A percentile compares a stretch with the other conserved stretches of the same genome.
phyloP scores from a whole-genome alignment of 2,113 vertebrate species.

The Herpetotheres cachinnans region DNA sequence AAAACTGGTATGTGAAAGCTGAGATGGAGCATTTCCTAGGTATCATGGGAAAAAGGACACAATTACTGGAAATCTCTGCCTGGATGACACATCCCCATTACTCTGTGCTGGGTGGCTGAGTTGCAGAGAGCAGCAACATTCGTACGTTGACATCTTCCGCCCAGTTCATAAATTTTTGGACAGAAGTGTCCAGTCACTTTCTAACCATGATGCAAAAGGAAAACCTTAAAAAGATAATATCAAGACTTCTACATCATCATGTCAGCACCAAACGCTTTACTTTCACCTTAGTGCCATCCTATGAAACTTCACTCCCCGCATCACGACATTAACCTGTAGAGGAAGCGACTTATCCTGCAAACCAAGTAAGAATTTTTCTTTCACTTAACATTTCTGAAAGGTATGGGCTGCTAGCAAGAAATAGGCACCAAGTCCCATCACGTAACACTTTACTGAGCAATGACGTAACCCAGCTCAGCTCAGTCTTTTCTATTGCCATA shows the following conservation, averaged over 20 bases:
- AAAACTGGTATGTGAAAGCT: background rate
- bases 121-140: background rate
- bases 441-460: background rate
- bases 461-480: background rate
- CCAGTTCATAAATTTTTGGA: background rate
- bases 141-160: background rate
- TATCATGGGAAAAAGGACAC: background rate
- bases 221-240: background rate
- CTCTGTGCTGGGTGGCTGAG: background rate
- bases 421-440: background rate
- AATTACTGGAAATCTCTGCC: background rate
- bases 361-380: background rate
- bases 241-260: background rate
- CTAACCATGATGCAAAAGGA: background rate
- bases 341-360: background rate
- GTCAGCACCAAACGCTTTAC: background rate
- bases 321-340: background rate
- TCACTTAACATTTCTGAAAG: background rate
- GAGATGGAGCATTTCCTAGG: background rate
- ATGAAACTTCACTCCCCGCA: rapidly evolving
- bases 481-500: background rate
- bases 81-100: background rate
- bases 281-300: background rate
- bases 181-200: background rate
- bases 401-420: background rate